phyloP scores from a whole-genome alignment of 2,888 invertebrate genomes.

The Orchesellides sinensis region DNA sequence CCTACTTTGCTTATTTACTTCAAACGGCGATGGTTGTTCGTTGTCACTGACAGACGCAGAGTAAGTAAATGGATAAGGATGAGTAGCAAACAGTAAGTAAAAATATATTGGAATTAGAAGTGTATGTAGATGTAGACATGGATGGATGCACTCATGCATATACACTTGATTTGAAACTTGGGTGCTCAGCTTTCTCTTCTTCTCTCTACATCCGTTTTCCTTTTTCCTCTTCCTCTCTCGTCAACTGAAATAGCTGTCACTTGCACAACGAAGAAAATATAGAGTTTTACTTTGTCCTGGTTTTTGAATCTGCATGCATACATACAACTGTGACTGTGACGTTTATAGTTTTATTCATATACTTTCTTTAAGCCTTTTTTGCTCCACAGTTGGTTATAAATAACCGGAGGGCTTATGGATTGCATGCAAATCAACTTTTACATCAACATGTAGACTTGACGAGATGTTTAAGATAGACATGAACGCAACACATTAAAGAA shows the following conservation, averaged over 20 bases:
- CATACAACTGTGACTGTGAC: no score
- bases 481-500: not conserved
- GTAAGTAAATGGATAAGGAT: no score
- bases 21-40: no score
- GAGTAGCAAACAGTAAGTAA: no score
- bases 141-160: slow-evolving; percentile 39
- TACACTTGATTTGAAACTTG: slow-evolving; percentile 52
- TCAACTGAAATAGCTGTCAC: slow-evolving; percentile 51
- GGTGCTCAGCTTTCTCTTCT: slow-evolving; percentile 14
- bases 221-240: slow-evolving; percentile 11
- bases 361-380: no score
- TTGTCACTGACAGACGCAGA: no score
- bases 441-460: no score
- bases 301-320: no score
- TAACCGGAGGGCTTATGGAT: slow-evolving; percentile 13
- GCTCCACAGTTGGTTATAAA: slow-evolving; percentile 23
- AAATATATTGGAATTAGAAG: no score
- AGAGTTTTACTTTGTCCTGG: no score
- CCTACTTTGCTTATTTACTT: no score
- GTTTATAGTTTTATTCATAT: no score
- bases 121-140: not conserved
- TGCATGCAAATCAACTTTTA: slow-evolving; percentile 19
- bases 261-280: slow-evolving; percentile 34
- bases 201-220: not conserved
- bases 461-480: not conserved